A percentile compares a stretch with the other conserved stretches of the same genome.
phyloP scores from a whole-genome alignment of 2,113 vertebrate species.

The Quiscalus mexicanus region DNA sequence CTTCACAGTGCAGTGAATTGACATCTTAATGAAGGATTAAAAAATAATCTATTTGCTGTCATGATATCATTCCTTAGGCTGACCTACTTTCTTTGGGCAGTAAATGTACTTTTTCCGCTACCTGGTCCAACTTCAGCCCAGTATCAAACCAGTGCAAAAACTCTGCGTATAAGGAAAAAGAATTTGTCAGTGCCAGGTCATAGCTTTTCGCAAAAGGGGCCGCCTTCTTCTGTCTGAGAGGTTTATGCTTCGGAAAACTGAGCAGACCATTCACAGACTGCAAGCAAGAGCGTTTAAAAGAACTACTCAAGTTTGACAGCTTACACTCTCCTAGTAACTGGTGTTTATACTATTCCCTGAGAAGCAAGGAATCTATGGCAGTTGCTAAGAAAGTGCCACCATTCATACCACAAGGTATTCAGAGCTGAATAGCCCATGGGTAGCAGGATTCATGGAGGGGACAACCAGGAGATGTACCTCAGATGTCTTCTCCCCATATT shows the following conservation, averaged over 20 bases:
- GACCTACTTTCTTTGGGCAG: background rate
- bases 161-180: background rate
- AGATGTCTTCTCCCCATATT: no score
- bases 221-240: background rate
- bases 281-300: background rate
- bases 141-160: background rate
- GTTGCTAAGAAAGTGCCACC: background rate
- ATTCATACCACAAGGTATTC: background rate
- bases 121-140: background rate
- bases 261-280: background rate
- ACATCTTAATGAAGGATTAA: constrained; percentile 8
- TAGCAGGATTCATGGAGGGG: fast-evolving
- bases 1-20: background rate
- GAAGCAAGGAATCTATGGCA: background rate
- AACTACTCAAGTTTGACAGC: background rate
- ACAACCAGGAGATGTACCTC: background rate
- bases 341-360: background rate
- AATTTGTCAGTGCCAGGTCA: background rate
- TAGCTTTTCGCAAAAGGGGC: background rate
- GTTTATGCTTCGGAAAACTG: background rate
- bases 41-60: background rate
- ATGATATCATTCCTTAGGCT: background rate
- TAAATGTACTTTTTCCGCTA: background rate
- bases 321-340: background rate
- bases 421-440: fast-evolving